These are phyloP conservation scores for Hirudinaria manillensis DNA, from an alignment of 2,888 invertebrate genomes.

Conservation along the genomic window DNA sequence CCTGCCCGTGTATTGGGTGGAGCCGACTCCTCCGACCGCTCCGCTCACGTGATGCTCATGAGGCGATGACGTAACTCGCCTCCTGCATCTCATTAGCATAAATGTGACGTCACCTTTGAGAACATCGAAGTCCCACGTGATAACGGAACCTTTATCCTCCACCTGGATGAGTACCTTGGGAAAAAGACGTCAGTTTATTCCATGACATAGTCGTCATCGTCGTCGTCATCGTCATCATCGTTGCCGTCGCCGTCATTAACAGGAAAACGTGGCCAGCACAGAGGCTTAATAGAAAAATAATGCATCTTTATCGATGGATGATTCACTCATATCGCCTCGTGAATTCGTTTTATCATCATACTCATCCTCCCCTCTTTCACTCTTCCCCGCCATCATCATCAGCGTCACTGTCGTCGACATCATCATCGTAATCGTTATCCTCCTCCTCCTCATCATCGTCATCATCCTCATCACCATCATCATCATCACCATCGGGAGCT, in stretches of 20 bases:
- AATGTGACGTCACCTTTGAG: slow-evolving; percentile 81
- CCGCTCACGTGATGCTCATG: slow-evolving; percentile 51
- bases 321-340: no score
- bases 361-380: neutral
- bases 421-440: neutral
- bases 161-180: slow-evolving; percentile 64
- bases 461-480: neutral
- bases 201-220: slow-evolving; percentile 14
- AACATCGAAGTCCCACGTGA: slow-evolving; percentile 95
- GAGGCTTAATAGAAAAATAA: no score
- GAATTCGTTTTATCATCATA: no score
- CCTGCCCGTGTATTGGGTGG: slow-evolving; percentile 60
- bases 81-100: slow-evolving; percentile 62
- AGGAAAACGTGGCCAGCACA: no score
- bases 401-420: neutral
- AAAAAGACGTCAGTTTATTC: no score
- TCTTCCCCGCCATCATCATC: slow-evolving; percentile 16
- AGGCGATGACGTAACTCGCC: slow-evolving; percentile 43
- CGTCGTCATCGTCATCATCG: slow-evolving; percentile 11
- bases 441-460: neutral
- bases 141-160: slow-evolving; percentile 76
- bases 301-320: no score
- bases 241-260: neutral
- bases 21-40: slow-evolving; percentile 47
- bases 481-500: neutral